Base-by-base conservation (phyloP, 2,113 vertebrate species). In the Aythya baeri region DNA sequence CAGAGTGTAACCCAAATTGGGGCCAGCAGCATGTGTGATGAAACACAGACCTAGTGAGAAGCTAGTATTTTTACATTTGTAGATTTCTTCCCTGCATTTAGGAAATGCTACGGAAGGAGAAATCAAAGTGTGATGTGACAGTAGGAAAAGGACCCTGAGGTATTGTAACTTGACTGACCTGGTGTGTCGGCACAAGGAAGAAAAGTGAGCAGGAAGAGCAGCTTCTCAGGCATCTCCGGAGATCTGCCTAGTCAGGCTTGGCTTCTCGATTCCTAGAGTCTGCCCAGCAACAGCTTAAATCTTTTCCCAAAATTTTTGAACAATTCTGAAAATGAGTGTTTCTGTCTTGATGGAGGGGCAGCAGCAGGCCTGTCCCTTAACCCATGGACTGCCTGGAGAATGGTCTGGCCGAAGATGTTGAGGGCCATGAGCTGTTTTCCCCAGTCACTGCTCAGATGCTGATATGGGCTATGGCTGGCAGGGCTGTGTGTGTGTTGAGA, bases 401-500 rank as follows among this genome's bases (percentile, higher is more conserved):
- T 11, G 74, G n/a, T 31, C 11, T 10, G 11, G 18, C 26, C 26
- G 54, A 43, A 93, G 27, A 13, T 3, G 1, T 3, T 38, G 70
- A 65, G 31, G 43, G 29, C 20, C 58, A 34, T 17, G 13, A 52
- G 32, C 5, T 25, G 3, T 61, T 61, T 83, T 34, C 55, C 73
- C 23, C 2, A 5, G 32, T 65, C 62, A 88, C 57, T 74, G 26
- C 76, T 50, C 9, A 3, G 38, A 16, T 68, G 75, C 68, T 54
- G n/a, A n/a, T 52, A 78, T 41, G 38, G 27, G 11, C 46, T 55
- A 2, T 4, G 10, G 58, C 55, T 86, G 67, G 41, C 4, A 1
- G 59, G 31, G 31, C 14, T 17, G 25, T 38, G 71, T n/a, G 18
- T 62, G 1, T 7, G 17, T 57, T 0, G 0, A 72, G 31, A 57